These are phyloP conservation scores for Notolabrus celidotus DNA, from an alignment of 2,797 vertebrate species.

Conservation along the genomic window DNA sequence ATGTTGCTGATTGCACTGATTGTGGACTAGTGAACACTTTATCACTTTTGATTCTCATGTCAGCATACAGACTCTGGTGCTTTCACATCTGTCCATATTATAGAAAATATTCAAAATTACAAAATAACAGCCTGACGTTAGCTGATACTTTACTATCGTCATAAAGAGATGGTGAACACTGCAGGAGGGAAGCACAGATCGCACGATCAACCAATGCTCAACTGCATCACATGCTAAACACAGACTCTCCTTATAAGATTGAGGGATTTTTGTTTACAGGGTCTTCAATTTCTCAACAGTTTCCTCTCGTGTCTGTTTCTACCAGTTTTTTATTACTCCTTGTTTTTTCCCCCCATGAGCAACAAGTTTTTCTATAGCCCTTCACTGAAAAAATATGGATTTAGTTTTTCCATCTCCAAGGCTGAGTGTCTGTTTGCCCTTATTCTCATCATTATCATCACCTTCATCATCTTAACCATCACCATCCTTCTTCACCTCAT, in stretches of 20 bases:
- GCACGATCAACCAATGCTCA: background rate
- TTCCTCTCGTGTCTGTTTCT: background rate
- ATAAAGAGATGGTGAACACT: too few relatives aligned
- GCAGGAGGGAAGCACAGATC: background rate
- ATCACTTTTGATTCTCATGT: background rate
- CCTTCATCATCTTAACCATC: too few relatives aligned
- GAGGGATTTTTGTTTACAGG: background rate
- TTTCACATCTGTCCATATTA: constrained; percentile 2
- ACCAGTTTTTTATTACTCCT: background rate
- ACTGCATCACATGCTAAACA: background rate
- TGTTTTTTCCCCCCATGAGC: background rate
- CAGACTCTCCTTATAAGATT: background rate
- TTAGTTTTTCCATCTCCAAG: background rate
- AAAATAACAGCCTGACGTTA: background rate
- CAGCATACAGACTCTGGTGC: background rate
- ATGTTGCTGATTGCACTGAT: background rate
- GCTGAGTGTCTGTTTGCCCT: background rate
- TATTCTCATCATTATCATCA: background rate
- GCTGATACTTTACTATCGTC: too few relatives aligned
- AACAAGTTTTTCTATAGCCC: background rate
- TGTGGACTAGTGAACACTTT: background rate
- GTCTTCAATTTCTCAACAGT: background rate
- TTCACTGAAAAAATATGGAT: too few relatives aligned
- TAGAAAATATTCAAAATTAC: background rate
- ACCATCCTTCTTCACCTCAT: too few relatives aligned